Percentiles rank a stretch among this genome's conserved stretches.
phyloP scores from a whole-genome alignment of 2,113 vertebrate species.

The Recurvirostra avosetta region DNA sequence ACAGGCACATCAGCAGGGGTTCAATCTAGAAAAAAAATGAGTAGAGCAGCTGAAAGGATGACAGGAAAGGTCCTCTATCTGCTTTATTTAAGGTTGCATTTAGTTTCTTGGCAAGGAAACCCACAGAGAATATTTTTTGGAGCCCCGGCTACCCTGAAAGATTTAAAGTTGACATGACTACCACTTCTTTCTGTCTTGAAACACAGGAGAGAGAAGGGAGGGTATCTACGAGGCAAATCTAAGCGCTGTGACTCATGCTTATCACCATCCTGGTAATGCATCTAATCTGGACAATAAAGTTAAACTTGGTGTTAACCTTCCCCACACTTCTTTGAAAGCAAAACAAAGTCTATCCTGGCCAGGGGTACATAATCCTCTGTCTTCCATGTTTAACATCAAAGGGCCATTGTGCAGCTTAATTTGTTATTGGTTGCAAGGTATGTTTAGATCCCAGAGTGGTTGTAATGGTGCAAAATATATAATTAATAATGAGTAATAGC shows the following conservation, averaged over 20 bases:
- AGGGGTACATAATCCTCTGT: background rate
- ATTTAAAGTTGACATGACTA: background rate
- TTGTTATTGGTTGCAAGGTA: background rate
- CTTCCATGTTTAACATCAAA: background rate
- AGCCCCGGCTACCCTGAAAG: background rate
- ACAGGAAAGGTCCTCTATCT: background rate
- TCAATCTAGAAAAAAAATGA: background rate
- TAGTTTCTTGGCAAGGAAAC: background rate
- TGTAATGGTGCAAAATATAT: background rate
- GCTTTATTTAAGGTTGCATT: background rate
- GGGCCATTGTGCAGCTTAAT: background rate
- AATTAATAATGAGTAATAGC: slow-evolving; percentile 8
- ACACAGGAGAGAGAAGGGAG: background rate
- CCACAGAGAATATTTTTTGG: background rate
- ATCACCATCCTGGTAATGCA: background rate
- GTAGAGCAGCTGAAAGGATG: background rate
- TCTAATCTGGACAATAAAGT: background rate
- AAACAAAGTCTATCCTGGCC: background rate
- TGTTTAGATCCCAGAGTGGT: background rate
- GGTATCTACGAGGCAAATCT: background rate
- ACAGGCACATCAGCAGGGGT: background rate
- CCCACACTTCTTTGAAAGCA: background rate
- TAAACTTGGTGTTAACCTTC: slow-evolving; percentile 11
- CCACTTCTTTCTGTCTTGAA: background rate
- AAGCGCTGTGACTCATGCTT: background rate